A percentile compares a stretch with the other conserved stretches of the same genome.
Evolutionary conservation across 2,113 vertebrate genomes (phyloP).

Genomic region (Charadrius vociferus): DNA sequence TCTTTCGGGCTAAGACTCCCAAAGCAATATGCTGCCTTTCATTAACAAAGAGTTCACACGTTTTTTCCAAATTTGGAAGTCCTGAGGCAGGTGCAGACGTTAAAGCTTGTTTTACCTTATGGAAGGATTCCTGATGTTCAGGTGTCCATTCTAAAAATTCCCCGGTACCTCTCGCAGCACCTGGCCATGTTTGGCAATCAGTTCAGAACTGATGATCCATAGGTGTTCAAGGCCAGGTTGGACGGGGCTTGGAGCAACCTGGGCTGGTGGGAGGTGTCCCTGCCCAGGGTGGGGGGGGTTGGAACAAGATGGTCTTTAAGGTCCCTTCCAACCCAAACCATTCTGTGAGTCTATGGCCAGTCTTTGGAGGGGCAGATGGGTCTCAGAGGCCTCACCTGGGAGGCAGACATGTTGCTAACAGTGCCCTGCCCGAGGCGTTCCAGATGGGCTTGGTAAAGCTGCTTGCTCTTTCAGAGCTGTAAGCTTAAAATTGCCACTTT

Average conservation of each 20-base stretch:
- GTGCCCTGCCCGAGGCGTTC: background rate
- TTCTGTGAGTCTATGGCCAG: background rate
- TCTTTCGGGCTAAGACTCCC: too few species aligned
- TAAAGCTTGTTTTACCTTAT: too few species aligned
- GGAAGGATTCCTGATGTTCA: too few species aligned
- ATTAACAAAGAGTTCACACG: too few species aligned
- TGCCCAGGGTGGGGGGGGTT: background rate
- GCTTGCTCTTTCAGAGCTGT: too few species aligned
- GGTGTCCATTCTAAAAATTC: too few species aligned
- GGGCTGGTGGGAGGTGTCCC: background rate
- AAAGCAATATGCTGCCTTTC: too few species aligned
- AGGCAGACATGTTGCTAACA: rapidly evolving
- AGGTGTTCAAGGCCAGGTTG: background rate
- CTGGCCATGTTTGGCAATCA: too few species aligned
- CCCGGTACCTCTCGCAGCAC: too few species aligned
- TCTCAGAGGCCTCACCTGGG: background rate
- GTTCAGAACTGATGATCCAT: too few species aligned
- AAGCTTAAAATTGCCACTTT: rapidly evolving
- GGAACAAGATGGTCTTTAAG: background rate
- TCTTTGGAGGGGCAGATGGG: rapidly evolving
- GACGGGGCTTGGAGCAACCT: background rate
- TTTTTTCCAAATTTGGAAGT: too few species aligned
- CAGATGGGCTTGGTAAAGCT: rapidly evolving
- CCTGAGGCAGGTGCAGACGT: too few species aligned
- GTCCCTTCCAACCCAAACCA: background rate